Conservation (phyloP, 2,888 invertebrate genomes). For the Macaria notata region DNA sequence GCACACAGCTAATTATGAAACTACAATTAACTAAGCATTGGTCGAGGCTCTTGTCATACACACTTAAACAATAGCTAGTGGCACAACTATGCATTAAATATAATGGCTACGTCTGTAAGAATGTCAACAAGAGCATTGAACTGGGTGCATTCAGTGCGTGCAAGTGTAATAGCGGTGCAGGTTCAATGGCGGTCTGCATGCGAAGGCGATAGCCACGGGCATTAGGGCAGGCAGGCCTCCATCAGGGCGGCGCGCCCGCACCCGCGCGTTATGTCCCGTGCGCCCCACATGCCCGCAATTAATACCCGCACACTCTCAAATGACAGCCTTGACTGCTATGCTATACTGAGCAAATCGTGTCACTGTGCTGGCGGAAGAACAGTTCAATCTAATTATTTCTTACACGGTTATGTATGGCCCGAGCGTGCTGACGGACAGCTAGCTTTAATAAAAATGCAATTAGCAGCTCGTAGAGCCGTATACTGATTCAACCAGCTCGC, state of each 20-base stretch:
- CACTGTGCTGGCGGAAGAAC: neutral
- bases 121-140: slow-evolving; percentile 45
- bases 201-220: slow-evolving; percentile 43
- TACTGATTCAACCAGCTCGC: slow-evolving; percentile 27
- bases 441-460: slow-evolving; percentile 23
- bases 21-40: too few species aligned
- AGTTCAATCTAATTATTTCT: neutral
- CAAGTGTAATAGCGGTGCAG: slow-evolving; percentile 40
- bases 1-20: too few species aligned
- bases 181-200: slow-evolving; percentile 46
- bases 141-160: slow-evolving; percentile 49
- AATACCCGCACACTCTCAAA: slow-evolving; percentile 22
- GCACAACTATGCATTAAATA: slow-evolving; percentile 8
- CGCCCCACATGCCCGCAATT: slow-evolving; percentile 55
- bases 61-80: too few species aligned
- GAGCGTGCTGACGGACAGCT: slow-evolving; percentile 19
- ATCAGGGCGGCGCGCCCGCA: slow-evolving; percentile 36
- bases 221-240: slow-evolving; percentile 46
- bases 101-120: slow-evolving; percentile 18
- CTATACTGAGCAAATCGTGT: neutral
- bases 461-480: slow-evolving; percentile 28
- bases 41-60: too few species aligned
- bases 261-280: slow-evolving; percentile 66
- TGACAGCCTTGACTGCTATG: neutral
- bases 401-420: too few species aligned